A percentile compares a stretch with the other conserved stretches of the same genome.
phyloP scores from a whole-genome alignment of 2,888 invertebrate species.

The Xiphydria camelus region DNA sequence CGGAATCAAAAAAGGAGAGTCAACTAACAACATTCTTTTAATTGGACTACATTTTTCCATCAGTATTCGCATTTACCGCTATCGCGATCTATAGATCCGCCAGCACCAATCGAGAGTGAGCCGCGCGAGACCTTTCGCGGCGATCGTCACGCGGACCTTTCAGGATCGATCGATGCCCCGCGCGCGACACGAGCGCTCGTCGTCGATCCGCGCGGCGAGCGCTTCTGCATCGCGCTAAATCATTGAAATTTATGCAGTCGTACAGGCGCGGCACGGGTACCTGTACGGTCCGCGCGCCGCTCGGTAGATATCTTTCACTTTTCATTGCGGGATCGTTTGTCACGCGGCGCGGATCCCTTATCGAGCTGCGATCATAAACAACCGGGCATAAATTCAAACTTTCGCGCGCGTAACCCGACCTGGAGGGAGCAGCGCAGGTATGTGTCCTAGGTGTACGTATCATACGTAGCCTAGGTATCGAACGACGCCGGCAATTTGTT shows the following conservation, averaged over 20 bases:
- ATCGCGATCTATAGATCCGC: no score
- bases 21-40: no score
- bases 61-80: no score
- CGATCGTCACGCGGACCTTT: no score
- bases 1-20: no score
- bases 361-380: slow-evolving; percentile 58
- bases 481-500: slow-evolving; percentile 48
- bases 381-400: slow-evolving; percentile 58
- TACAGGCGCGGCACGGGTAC: slow-evolving; percentile 42
- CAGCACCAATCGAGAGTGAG: no score
- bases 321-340: slow-evolving; percentile 59
- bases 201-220: no score
- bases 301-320: slow-evolving; percentile 59
- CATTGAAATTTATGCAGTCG: slow-evolving; percentile 58
- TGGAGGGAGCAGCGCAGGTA: slow-evolving; percentile 28
- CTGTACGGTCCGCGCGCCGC: no score
- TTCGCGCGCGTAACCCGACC: slow-evolving; percentile 51
- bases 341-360: slow-evolving; percentile 57
- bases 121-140: no score
- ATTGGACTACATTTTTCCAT: no score
- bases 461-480: no score
- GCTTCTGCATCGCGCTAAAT: slow-evolving; percentile 57
- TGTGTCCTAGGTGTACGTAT: no score
- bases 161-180: slow-evolving; percentile 47
- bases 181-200: slow-evolving; percentile 38